These are phyloP conservation scores for Strix occidentalis DNA, from an alignment of 2,797 vertebrate genomes.

Conservation along the genomic window DNA sequence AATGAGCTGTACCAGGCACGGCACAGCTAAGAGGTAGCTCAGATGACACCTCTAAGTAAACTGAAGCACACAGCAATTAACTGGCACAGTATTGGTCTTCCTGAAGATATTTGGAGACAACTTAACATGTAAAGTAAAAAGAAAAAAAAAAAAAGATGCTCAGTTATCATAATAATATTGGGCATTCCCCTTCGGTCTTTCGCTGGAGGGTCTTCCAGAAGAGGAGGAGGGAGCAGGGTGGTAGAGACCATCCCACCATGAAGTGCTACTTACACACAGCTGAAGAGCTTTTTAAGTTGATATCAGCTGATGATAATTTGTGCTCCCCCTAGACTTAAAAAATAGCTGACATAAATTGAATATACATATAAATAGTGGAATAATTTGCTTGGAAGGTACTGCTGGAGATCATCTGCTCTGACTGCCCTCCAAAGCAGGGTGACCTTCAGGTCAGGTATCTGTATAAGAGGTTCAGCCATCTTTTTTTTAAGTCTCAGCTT, in stretches of 20 bases:
- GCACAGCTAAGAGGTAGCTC: neutral
- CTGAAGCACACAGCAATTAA: neutral
- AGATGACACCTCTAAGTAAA: neutral
- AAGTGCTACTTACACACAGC: neutral
- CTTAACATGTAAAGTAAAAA: neutral
- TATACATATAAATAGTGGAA: neutral
- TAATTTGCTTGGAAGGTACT: neutral
- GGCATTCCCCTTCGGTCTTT: neutral
- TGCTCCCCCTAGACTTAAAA: neutral
- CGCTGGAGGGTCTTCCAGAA: neutral
- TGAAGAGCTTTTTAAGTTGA: neutral
- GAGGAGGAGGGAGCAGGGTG: neutral
- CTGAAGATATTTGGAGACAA: neutral
- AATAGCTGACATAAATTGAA: neutral
- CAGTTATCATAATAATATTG: neutral
- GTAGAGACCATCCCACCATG: neutral
- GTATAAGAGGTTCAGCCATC: fast-evolving
- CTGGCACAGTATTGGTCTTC: neutral
- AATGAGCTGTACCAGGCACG: neutral
- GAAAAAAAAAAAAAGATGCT: neutral
- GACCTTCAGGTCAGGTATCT: neutral
- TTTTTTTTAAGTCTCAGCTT: neutral
- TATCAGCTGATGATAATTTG: neutral
- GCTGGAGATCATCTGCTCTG: neutral
- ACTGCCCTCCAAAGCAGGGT: neutral